phyloP scores from a whole-genome alignment of 2,888 invertebrate species.

The Lasius fuliginosus region DNA sequence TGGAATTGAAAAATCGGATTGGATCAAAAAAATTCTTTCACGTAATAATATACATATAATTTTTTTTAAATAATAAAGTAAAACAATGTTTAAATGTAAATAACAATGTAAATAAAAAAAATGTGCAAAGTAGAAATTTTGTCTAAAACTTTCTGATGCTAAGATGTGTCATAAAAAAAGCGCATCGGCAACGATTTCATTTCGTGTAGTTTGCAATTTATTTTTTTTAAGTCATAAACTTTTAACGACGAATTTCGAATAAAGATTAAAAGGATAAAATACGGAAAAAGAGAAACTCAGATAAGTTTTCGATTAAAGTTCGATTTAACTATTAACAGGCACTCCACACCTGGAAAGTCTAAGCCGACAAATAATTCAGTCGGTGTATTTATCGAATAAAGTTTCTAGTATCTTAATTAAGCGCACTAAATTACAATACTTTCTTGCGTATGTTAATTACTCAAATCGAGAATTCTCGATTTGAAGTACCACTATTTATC shows the following conservation, averaged over 20 bases:
- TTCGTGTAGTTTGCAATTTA: slow-evolving; percentile 13
- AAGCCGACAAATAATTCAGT: slow-evolving; percentile 20
- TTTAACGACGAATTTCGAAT: slow-evolving; percentile 30
- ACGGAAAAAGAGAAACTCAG: background rate
- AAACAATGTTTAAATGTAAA: background rate
- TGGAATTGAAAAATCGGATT: slow-evolving; percentile 19
- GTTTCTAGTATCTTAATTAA: slow-evolving; percentile 37
- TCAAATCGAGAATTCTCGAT: slow-evolving; percentile 12
- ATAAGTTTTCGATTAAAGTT: slow-evolving; percentile 44
- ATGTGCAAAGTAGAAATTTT: background rate
- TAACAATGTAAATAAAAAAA: background rate
- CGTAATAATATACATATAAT: background rate
- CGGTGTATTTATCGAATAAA: slow-evolving; percentile 23
- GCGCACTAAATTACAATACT: slow-evolving; percentile 1
- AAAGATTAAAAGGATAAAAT: slow-evolving; percentile 5
- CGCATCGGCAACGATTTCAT: background rate
- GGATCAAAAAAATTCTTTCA: background rate
- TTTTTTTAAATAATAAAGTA: background rate
- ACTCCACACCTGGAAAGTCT: background rate
- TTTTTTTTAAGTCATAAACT: slow-evolving; percentile 30
- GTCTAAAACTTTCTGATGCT: slow-evolving; percentile 9
- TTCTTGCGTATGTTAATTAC: slow-evolving; percentile 16
- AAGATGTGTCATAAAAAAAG: background rate
- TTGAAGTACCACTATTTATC: slow-evolving; percentile 6
- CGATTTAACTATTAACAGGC: slow-evolving; percentile 27